Conservation (phyloP, 2,888 invertebrate species). For the Colletes collaris region DNA sequence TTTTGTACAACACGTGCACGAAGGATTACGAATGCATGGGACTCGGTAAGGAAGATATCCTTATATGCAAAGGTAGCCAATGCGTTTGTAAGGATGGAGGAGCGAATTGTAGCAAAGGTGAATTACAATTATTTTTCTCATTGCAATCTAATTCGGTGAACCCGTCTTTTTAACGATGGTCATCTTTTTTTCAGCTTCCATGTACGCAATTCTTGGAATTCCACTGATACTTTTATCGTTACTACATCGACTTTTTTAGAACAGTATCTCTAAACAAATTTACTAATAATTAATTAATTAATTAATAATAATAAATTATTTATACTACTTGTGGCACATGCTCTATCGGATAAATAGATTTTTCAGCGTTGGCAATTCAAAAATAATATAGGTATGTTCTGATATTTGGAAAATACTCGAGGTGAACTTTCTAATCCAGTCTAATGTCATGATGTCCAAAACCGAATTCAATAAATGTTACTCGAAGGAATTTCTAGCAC, state of each 20-base stretch:
- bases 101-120: conserved; percentile 66
- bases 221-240: conserved; percentile 21
- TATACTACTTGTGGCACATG: too few species aligned
- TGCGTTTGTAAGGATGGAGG: conserved; percentile 65
- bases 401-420: too few species aligned
- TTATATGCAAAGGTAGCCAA: conserved; percentile 63
- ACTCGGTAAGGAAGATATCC: conserved; percentile 9
- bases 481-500: too few species aligned
- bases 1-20: conserved; percentile 60
- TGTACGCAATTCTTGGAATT: conserved; percentile 10
- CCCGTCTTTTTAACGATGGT: conserved; percentile 1
- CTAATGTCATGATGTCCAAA: too few species aligned
- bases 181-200: conserved; percentile 42
- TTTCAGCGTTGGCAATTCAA: too few species aligned
- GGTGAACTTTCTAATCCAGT: too few species aligned
- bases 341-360: too few species aligned
- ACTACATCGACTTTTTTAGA: conserved; percentile 29
- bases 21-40: conserved; percentile 66
- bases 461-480: too few species aligned
- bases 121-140: conserved; percentile 52
- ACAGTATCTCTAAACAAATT: background rate
- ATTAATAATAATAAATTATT: background rate
- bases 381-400: too few species aligned
- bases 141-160: conserved; percentile 34
- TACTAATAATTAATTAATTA: too few species aligned